Conservation (phyloP, 2,888 invertebrate genomes). For the Xestia ashworthii region DNA sequence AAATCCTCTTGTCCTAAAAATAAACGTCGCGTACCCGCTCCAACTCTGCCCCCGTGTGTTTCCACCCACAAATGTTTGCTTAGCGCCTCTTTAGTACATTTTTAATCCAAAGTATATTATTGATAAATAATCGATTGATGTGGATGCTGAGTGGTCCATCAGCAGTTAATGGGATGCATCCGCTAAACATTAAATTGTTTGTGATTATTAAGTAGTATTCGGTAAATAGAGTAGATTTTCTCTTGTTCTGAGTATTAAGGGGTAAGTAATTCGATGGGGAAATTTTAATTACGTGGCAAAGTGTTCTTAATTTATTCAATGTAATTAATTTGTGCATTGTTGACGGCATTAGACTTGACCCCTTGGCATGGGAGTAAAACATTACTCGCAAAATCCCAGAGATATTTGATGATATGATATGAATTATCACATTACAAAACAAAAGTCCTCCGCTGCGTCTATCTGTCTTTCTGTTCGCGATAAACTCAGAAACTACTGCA, state of each 20-base stretch:
- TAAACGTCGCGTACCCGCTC: background rate
- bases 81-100: conserved; percentile 72
- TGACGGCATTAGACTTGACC: no score
- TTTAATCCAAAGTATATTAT: conserved; percentile 72
- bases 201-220: conserved; percentile 30
- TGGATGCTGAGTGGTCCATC: conserved; percentile 54
- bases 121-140: conserved; percentile 74
- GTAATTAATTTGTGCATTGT: no score
- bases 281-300: background rate
- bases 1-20: background rate
- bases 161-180: conserved; percentile 50
- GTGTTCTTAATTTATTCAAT: no score
- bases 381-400: no score
- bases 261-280: background rate
- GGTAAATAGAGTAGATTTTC: conserved; percentile 3
- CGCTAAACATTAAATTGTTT: conserved; percentile 34
- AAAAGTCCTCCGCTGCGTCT: no score
- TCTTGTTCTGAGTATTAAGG: background rate
- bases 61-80: conserved; percentile 72
- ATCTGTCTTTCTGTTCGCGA: no score
- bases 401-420: no score
- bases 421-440: no score
- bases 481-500: no score
- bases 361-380: no score
- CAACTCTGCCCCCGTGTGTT: conserved; percentile 57